Base-by-base conservation (phyloP, 2,113 vertebrate species). In the Indicator maculatus region DNA sequence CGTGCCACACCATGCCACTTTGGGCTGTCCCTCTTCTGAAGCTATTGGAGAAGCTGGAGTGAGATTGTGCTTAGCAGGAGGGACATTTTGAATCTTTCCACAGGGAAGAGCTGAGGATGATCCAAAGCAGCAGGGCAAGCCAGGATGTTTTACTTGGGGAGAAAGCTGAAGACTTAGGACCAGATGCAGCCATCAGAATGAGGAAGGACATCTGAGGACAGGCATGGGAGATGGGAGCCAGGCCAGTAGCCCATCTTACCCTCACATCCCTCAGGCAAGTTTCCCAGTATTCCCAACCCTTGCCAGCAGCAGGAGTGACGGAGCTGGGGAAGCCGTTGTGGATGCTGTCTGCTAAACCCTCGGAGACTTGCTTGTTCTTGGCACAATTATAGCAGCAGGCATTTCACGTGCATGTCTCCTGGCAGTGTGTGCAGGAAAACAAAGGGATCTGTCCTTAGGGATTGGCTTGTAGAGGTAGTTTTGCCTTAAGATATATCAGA, bases 361-460 rank as follows among this genome's bases (percentile, higher is more conserved):
- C 0, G 1, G 77, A 93, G 91, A 59, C 8, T 93, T 13, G 27
- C 83, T 65, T 19, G 41, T 77, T 95, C 76, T 77, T 74, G 80
- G 52, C 11, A 5, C 61, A 86, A 11, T 91, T 71, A 65, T 2
- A 78, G 76, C 83, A 95, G 93, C 82, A 86, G 88, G 90, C 90
- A 45, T n/a, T 47, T 72, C 93, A 83, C 24, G 5, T 75, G 85
- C 12, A 0, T 58, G 64, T 92, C 84, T 93, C 64, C 88, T 95
- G 94, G 94, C 85, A 89, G 87, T 3, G 0, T 0, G 4, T 65
- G 55, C 87, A 74, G 85, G 33, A 61, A 80, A 83, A 95, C 85
- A 96, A 91, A 95, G 89, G 47, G 6, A 16, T 4, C 1, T 3
- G 59, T 93, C 93, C 84, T 78, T 59, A 61, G 90, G 90, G 94